Conservation (phyloP, 2,797 vertebrate genomes). For the Fringilla coelebs region DNA sequence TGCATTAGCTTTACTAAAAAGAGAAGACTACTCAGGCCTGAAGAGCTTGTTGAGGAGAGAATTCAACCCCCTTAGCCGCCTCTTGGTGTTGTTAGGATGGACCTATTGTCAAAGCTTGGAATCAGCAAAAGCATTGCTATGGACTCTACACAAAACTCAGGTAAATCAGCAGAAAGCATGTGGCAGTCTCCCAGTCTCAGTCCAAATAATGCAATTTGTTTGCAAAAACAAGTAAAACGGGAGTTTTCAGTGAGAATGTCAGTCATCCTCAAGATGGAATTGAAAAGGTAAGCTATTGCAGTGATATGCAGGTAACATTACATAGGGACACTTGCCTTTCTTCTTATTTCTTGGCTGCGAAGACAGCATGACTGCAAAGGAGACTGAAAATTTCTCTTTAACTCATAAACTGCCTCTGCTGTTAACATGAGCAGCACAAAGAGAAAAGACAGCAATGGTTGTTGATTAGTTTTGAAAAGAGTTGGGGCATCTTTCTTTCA, state of each 20-base stretch:
- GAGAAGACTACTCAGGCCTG: slow-evolving; percentile 85
- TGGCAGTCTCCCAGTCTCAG: neutral
- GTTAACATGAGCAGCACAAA: neutral
- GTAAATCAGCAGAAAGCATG: slow-evolving; percentile 64
- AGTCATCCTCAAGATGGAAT: neutral
- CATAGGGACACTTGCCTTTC: neutral
- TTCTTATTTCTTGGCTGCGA: neutral
- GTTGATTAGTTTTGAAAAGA: neutral
- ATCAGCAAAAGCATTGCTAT: slow-evolving; percentile 84
- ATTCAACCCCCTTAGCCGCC: slow-evolving; percentile 88
- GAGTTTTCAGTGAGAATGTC: neutral
- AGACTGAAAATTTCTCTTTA: neutral
- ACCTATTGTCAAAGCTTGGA: slow-evolving; percentile 87
- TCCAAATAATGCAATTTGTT: neutral
- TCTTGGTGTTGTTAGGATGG: slow-evolving; percentile 94
- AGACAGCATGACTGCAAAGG: neutral
- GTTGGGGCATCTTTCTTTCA: neutral
- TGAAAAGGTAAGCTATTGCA: neutral
- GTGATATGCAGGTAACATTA: neutral
- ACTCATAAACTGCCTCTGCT: neutral
- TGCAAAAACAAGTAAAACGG: neutral
- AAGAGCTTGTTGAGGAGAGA: slow-evolving; percentile 81
- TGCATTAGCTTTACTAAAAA: slow-evolving; percentile 87
- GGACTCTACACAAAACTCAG: slow-evolving; percentile 83
- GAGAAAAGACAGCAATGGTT: neutral